phyloP scores from a whole-genome alignment of 2,113 vertebrate genomes.

The Cavia aperea region DNA sequence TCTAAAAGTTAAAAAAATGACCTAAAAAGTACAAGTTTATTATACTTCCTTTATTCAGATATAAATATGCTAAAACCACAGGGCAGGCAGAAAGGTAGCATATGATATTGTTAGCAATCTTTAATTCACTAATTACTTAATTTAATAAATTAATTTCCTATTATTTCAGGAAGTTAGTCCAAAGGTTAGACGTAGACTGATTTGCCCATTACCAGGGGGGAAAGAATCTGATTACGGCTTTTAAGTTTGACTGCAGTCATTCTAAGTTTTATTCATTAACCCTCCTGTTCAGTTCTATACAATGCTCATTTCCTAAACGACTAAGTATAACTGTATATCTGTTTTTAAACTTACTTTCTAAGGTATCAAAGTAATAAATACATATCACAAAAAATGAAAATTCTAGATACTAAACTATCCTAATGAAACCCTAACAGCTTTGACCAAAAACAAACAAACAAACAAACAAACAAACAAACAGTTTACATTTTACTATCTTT shows the following conservation, averaged over 20 bases:
- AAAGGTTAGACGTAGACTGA: not conserved
- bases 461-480: not conserved
- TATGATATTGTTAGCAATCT: not conserved
- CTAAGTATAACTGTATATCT: not conserved
- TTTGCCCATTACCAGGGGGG: not conserved
- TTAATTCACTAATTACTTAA: not conserved
- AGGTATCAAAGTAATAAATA: not conserved
- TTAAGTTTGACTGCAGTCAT: not conserved
- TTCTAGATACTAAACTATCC: not conserved
- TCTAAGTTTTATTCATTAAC: not conserved
- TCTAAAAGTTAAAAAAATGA: not conserved
- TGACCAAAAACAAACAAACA: not conserved
- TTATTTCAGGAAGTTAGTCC: not conserved
- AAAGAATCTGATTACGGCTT: not conserved
- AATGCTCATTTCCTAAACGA: conserved; percentile 14
- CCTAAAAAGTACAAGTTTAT: conserved; percentile 15
- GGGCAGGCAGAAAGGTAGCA: not conserved
- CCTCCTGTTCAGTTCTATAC: not conserved
- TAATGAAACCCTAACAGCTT: not conserved
- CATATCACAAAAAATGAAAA: conserved; percentile 35
- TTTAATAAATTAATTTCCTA: not conserved
- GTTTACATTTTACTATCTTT: conserved; percentile 25
- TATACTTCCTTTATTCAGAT: not conserved
- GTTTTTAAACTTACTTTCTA: conserved; percentile 28
- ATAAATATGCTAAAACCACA: conserved; percentile 24